These are phyloP conservation scores for Aphelinus atriplicis DNA, from an alignment of 1,140 invertebrate genomes.

Conservation along the genomic window DNA sequence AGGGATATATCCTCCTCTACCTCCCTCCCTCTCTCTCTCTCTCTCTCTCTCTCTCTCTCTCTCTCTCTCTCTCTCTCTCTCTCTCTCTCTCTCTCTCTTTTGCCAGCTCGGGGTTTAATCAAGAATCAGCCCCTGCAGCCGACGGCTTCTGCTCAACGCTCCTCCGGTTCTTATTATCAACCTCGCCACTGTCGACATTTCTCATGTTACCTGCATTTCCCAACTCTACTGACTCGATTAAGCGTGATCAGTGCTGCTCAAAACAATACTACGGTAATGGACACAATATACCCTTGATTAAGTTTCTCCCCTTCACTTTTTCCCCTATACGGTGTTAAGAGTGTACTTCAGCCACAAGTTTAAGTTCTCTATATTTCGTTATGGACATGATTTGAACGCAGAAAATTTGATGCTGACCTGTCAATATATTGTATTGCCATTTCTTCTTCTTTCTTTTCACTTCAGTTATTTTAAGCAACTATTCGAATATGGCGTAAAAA, in stretches of 20 bases:
- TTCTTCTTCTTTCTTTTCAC: too few species aligned
- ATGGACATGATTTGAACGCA: too few species aligned
- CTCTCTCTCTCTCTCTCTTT: too few species aligned
- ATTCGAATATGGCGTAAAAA: too few species aligned
- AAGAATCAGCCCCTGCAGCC: slow-evolving; percentile 50
- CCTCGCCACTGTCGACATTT: slow-evolving; percentile 39
- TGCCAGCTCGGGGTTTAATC: slow-evolving; percentile 52
- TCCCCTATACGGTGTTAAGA: not conserved
- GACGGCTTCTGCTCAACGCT: slow-evolving; percentile 32
- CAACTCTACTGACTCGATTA: not conserved
- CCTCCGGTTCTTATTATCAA: slow-evolving; percentile 35
- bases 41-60: too few species aligned
- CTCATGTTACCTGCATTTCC: slow-evolving; percentile 27
- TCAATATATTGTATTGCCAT: too few species aligned
- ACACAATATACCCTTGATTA: slow-evolving; percentile 53
- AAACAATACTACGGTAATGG: slow-evolving; percentile 54
- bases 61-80: not conserved
- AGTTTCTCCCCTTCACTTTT: slow-evolving; percentile 38
- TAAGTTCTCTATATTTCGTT: too few species aligned
- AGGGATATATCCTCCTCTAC: not conserved
- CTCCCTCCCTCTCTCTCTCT: not conserved
- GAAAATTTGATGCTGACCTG: too few species aligned
- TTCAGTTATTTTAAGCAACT: too few species aligned
- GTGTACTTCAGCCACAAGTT: not conserved
- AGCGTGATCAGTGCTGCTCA: slow-evolving; percentile 15